Percentiles rank a stretch among this genome's conserved stretches.
Evolutionary conservation across 2,797 vertebrate genomes (phyloP).

Genomic region (Mustela erminea): DNA sequence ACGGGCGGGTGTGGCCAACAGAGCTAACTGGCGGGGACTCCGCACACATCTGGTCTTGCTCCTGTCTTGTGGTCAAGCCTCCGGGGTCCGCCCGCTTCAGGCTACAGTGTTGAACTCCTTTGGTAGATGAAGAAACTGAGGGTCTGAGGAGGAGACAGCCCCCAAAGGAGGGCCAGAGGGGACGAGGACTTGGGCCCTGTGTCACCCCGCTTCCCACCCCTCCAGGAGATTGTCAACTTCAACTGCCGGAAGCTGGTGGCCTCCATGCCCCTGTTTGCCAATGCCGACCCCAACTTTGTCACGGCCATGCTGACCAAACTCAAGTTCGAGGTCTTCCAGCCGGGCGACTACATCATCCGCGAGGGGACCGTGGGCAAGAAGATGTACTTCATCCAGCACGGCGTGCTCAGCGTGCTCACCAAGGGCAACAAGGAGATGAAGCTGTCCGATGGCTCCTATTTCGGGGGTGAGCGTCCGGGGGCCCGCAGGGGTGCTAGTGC

Average conservation of each 20-base stretch:
- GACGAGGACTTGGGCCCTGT: background rate
- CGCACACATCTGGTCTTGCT: background rate
- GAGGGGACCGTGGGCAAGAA: constrained; percentile 98
- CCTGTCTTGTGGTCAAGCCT: background rate
- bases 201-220: background rate
- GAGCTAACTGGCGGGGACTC: no score
- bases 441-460: constrained; percentile 98
- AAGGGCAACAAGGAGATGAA: constrained; percentile 99
- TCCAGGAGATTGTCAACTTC: constrained; percentile 98
- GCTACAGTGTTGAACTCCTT: background rate
- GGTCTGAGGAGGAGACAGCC: background rate
- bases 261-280: constrained; percentile 98
- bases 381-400: constrained; percentile 99
- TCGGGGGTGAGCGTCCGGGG: constrained; percentile 92
- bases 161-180: background rate
- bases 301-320: constrained; percentile 98
- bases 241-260: constrained; percentile 99
- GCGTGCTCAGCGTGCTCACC: constrained; percentile 96
- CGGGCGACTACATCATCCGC: constrained; percentile 97
- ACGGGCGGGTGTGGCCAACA: accelerated
- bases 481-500: no score
- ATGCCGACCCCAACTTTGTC: constrained; percentile 98
- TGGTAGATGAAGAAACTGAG: background rate
- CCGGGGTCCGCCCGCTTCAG: background rate
- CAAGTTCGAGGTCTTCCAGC: constrained; percentile 98